A percentile compares a stretch with the other conserved stretches of the same genome.
Conservation (phyloP, 2,797 vertebrate genomes). For the Gymnothorax reevesii region DNA sequence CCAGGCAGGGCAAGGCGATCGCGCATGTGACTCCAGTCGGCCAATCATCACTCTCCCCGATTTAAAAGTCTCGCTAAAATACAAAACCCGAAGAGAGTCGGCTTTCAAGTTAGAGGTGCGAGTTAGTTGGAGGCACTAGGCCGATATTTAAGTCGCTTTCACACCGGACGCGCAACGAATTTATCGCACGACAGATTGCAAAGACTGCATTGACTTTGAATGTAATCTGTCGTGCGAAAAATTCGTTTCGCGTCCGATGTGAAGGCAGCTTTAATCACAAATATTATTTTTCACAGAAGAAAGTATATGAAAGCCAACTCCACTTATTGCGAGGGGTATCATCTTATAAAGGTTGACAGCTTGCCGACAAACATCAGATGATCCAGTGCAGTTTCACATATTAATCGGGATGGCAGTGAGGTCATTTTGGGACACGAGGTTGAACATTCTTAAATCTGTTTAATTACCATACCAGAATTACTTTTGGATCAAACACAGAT, state of each 20-base stretch:
- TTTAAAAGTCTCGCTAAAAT: slow-evolving; percentile 74
- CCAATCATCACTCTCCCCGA: slow-evolving; percentile 67
- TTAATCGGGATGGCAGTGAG: slow-evolving; percentile 5
- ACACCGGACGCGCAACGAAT: too few species aligned
- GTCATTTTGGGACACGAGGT: slow-evolving; percentile 14
- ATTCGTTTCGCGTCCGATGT: not conserved
- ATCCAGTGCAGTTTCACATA: slow-evolving; percentile 7
- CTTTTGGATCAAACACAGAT: not conserved
- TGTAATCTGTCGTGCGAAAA: too few species aligned
- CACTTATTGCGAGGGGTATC: not conserved
- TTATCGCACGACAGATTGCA: too few species aligned
- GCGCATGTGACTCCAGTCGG: slow-evolving; percentile 60
- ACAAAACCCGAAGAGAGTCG: slow-evolving; percentile 23
- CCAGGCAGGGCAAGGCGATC: slow-evolving; percentile 71
- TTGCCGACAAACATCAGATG: not conserved
- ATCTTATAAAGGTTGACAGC: not conserved
- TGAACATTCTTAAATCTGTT: not conserved
- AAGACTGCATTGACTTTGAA: too few species aligned
- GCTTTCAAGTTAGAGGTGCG: not conserved
- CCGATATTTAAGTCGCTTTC: too few species aligned
- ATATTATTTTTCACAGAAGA: not conserved
- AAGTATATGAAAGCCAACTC: not conserved
- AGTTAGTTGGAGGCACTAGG: not conserved
- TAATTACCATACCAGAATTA: not conserved
- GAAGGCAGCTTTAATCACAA: not conserved